These are phyloP conservation scores for Tetranychus urticae DNA, from an alignment of 1,140 invertebrate species.

Conservation along the genomic window DNA sequence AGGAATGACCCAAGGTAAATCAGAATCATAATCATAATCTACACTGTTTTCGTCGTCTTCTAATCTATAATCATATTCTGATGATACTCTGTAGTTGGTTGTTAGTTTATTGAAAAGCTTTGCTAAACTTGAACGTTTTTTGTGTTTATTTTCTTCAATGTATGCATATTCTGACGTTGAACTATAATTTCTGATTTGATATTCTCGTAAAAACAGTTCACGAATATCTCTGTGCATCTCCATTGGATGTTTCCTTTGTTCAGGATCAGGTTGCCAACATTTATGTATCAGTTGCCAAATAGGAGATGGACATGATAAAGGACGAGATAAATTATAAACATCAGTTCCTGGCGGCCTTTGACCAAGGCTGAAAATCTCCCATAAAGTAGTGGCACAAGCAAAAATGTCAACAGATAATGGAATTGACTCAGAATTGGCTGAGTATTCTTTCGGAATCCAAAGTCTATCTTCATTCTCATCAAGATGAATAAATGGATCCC, in stretches of 20 bases:
- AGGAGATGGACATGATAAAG: constrained; percentile 45
- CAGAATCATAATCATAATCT: neutral
- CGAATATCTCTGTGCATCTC: constrained; percentile 56
- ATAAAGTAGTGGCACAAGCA: constrained; percentile 64
- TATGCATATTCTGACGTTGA: neutral
- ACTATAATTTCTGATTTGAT: neutral
- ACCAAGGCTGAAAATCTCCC: constrained; percentile 66
- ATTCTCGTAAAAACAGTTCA: constrained; percentile 6
- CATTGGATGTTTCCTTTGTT: constrained; percentile 43
- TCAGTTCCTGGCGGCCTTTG: constrained; percentile 11
- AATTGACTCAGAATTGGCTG: constrained; percentile 17
- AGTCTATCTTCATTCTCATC: constrained; percentile 4
- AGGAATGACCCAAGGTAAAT: neutral
- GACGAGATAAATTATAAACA: constrained; percentile 34
- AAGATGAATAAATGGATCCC: constrained; percentile 35
- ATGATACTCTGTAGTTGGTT: no score
- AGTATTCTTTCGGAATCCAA: constrained; percentile 11
- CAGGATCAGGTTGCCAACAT: constrained; percentile 56
- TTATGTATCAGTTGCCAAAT: constrained; percentile 60
- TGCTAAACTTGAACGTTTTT: neutral
- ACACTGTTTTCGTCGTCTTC: neutral
- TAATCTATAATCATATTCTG: neutral
- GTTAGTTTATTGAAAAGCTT: neutral
- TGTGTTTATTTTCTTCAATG: neutral
- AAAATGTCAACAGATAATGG: constrained; percentile 47